These are phyloP conservation scores for Hydrozoanthus tunicans DNA, from an alignment of 64 coral and sea anemone genomes.

Conservation along the genomic window DNA sequence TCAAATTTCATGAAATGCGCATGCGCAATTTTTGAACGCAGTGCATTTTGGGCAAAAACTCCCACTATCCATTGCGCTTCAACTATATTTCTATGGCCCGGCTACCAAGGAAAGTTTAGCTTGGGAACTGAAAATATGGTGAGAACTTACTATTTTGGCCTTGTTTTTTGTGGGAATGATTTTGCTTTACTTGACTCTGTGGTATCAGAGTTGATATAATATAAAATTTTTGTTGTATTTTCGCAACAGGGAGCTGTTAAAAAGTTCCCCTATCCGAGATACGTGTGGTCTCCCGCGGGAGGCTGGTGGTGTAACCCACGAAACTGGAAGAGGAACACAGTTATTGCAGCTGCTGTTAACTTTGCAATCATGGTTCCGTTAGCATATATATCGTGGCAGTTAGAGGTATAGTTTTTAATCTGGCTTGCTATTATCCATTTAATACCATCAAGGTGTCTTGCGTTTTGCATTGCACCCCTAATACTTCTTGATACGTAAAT, in stretches of 20 bases:
- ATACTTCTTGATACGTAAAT: no score
- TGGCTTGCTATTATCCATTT: neutral
- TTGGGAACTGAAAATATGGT: neutral
- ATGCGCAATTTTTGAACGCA: neutral
- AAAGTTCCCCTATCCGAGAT: conserved; percentile 97
- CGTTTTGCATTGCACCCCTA: no score
- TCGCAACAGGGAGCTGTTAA: conserved; percentile 86
- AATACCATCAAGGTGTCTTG: no score
- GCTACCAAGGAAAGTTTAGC: neutral
- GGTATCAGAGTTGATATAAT: neutral
- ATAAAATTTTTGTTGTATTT: neutral
- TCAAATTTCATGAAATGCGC: neutral
- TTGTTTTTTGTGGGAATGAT: conserved; percentile 10
- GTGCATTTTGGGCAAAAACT: conserved; percentile 12
- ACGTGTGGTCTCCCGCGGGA: conserved; percentile 96
- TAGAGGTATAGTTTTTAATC: conserved; percentile 67
- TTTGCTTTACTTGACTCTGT: neutral
- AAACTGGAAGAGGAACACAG: conserved; percentile 97
- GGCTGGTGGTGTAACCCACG: conserved; percentile 99
- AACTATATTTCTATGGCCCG: neutral
- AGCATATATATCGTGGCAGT: conserved; percentile 80
- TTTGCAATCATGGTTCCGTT: conserved; percentile 76
- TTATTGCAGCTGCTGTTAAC: conserved; percentile 76
- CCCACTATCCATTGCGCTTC: conserved; percentile 4
- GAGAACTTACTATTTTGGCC: neutral